Base-by-base conservation (phyloP, 2,888 invertebrate genomes). In the Orchesellides sinensis region DNA sequence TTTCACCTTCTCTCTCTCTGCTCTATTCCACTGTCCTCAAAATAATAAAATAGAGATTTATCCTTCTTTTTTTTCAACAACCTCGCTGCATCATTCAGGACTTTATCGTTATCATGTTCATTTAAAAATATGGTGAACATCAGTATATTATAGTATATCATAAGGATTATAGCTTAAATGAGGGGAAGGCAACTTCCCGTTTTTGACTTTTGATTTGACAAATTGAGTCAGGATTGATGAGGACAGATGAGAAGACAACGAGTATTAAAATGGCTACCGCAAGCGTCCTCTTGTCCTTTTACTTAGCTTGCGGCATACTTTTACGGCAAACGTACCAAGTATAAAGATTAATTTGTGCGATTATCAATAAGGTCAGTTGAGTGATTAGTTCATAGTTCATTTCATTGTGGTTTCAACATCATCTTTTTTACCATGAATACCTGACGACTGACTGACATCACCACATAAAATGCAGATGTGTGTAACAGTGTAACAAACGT, bases 1-100 rank as follows among this genome's bases (percentile, higher is more conserved):
- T 68, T 68, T 68, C 68, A 68, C 68, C 68, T 68, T 68, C 49
- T 68, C 47, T 5, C n/a, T n/a, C n/a, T n/a, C n/a, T n/a, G n/a
- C n/a, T n/a, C n/a, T n/a, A n/a, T n/a, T 10, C 23, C 8, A 23
- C 56, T 12, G n/a, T 49, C 49, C 8, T 49, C 49, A 14, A 10
- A 49, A 12, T 10, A 35, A 12, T 35, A 35, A 35, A 35, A 12
- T 35, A 35, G 12, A 35, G 5, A 35, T 35, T 35, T 35, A 35
- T 35, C 35, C 35, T 35, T 35, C 35, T 35, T 35, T 12, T 35
- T 12, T 35, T 12, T 35, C 35, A 49, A 6, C 6, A 6, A 49
- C n/a, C 8, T 49, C 35, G 35, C 35, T 12, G 6, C 35, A 12
- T 35, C 12, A 5, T 5, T 35, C 35, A 35, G 5, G n/a, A n/a